Evolutionary conservation across 2,888 invertebrate genomes (phyloP), one percentile per base, ranked within the genome.

Genomic region (Troilus luridus): DNA sequence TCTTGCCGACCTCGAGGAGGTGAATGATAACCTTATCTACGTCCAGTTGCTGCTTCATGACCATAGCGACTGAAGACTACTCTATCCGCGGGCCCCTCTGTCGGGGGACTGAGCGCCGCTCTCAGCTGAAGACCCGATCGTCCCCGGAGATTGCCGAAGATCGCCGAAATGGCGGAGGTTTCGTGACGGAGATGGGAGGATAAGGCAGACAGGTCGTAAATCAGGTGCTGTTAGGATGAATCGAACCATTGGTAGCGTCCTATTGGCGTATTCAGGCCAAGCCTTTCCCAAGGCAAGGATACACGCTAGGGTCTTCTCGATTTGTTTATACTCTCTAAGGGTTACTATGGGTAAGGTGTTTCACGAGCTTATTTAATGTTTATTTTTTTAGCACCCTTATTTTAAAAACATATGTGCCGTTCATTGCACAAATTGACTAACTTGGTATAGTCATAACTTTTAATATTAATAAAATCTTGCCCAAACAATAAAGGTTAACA

Each of bases 21-120:
- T 93, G 93, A 12, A 92, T 91, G 90, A 93, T 93, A 88, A 93
- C 92, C 91, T 93, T 93, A 91, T 93, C 93, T 21, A 93, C 92
- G 91, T 93, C 93, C 67, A 93, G 90, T 24, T 92, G 92, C 89
- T 93, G 93, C 89, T 92, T 93, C 90, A 92, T 92, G 91, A 92
- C 93, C 93, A 93, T 93, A 56, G 67, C 85, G 85, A 85, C 85
- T 85, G 85, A 85, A 21, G 7, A 54, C 56, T 8, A 58, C 85
- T 85, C 9, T 85, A 56, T 56, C 3, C 85, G 85, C 85, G 85
- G 85, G 85, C 85, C 85, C 85, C 85, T 85, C 85, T 85, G 85
- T 85, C 85, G 85, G 85, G 85, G 85, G 11, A 85, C 85, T 85
- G 85, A 85, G 85, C 54, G 85, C n/a, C 54, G 56, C 85, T 21